Conservation (phyloP, 2,888 invertebrate genomes). For the Parnassius smintheus region DNA sequence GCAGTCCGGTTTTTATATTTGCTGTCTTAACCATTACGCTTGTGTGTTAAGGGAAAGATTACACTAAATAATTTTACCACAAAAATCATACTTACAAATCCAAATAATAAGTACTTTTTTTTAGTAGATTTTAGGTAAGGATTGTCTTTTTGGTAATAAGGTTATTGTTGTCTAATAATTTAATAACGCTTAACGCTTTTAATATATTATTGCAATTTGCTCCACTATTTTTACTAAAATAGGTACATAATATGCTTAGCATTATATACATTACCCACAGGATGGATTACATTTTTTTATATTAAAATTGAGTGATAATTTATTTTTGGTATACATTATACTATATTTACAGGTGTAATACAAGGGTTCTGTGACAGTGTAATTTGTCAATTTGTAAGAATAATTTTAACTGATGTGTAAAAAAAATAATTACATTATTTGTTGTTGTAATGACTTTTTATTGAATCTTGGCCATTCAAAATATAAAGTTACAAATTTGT, state of each 20-base stretch:
- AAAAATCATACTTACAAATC: too few species aligned
- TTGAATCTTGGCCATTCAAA: not conserved
- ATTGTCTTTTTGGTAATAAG: too few species aligned
- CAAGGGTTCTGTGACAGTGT: not conserved
- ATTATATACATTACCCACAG: not conserved
- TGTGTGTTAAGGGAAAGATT: not conserved
- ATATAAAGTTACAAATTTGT: too few species aligned
- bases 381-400: constrained; percentile 17
- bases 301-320: constrained; percentile 1
- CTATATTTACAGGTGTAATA: constrained; percentile 10
- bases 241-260: not conserved
- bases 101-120: too few species aligned
- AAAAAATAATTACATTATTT: constrained; percentile 25
- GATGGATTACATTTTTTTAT: constrained; percentile 7
- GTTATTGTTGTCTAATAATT: not conserved
- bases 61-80: not conserved
- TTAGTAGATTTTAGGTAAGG: too few species aligned
- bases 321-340: constrained; percentile 6
- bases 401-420: constrained; percentile 15
- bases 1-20: too few species aligned
- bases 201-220: not conserved
- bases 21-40: too few species aligned
- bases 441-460: constrained; percentile 5
- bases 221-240: constrained; percentile 15
- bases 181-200: constrained; percentile 7